Evolutionary conservation across 2,888 invertebrate species (phyloP).

Genomic region (Drosophila histrio): DNA sequence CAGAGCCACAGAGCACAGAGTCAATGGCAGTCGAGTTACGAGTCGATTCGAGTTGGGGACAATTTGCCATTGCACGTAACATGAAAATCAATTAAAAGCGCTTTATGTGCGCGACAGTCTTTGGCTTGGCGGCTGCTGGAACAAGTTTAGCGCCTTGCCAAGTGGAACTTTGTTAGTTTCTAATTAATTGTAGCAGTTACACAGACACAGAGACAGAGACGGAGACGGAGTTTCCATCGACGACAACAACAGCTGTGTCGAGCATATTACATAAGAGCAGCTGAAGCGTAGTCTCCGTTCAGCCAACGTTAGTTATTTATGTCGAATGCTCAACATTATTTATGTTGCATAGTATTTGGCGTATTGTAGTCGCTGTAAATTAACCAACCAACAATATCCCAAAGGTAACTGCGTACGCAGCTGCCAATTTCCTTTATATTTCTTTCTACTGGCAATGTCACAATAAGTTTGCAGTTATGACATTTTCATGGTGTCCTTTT

Average conservation of each 20-base stretch:
- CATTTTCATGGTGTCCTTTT: slow-evolving; percentile 42
- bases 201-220: slow-evolving; percentile 18
- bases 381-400: slow-evolving; percentile 41
- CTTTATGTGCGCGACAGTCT: slow-evolving; percentile 77
- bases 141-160: slow-evolving; percentile 73
- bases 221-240: neutral
- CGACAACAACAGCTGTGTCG: slow-evolving; percentile 49
- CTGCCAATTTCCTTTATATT: slow-evolving; percentile 44
- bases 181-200: slow-evolving; percentile 79
- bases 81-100: slow-evolving; percentile 78
- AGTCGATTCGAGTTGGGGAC: slow-evolving; percentile 45
- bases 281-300: neutral
- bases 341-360: slow-evolving; percentile 75
- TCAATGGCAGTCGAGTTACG: neutral
- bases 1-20: slow-evolving; percentile 15
- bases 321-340: slow-evolving; percentile 72
- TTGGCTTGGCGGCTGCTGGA: slow-evolving; percentile 41
- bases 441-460: slow-evolving; percentile 59
- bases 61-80: slow-evolving; percentile 72
- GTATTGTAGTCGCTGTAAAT: slow-evolving; percentile 64
- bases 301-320: slow-evolving; percentile 68
- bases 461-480: slow-evolving; percentile 72
- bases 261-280: slow-evolving; percentile 3
- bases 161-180: slow-evolving; percentile 80
- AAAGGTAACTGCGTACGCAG: slow-evolving; percentile 31